Evolutionary conservation across 2,113 vertebrate genomes (phyloP).

Genomic region (Trogon surrucura): DNA sequence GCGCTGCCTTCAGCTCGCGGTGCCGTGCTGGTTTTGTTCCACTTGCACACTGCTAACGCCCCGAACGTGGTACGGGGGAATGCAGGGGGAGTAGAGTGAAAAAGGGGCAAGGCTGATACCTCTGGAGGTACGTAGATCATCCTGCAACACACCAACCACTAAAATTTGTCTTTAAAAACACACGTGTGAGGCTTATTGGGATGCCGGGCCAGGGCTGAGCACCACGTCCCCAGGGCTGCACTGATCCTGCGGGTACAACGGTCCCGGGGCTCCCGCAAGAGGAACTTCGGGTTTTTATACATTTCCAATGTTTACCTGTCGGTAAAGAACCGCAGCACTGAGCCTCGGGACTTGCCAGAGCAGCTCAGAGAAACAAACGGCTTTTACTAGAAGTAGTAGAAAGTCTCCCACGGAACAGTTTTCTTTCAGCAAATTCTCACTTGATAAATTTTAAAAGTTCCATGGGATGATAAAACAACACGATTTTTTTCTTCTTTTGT

Average conservation of each 20-base stretch:
- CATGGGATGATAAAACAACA: neutral
- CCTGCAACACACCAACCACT: neutral
- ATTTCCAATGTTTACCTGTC: neutral
- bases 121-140: neutral
- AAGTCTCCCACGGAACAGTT: neutral
- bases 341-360: neutral
- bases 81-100: too few relatives aligned
- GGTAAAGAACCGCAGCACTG: neutral
- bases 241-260: neutral
- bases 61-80: neutral
- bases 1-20: neutral
- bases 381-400: neutral
- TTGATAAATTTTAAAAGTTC: neutral
- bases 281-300: neutral
- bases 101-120: neutral
- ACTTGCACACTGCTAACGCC: neutral
- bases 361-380: neutral
- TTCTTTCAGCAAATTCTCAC: neutral
- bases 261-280: neutral
- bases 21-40: neutral
- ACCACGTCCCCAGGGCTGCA: neutral
- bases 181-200: neutral
- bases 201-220: neutral
- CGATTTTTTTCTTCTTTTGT: neutral
- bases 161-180: neutral